Percentiles rank a stretch among this genome's conserved stretches.
Conservation (phyloP, 1,140 invertebrate genomes). For the Vanessa tameamea region DNA sequence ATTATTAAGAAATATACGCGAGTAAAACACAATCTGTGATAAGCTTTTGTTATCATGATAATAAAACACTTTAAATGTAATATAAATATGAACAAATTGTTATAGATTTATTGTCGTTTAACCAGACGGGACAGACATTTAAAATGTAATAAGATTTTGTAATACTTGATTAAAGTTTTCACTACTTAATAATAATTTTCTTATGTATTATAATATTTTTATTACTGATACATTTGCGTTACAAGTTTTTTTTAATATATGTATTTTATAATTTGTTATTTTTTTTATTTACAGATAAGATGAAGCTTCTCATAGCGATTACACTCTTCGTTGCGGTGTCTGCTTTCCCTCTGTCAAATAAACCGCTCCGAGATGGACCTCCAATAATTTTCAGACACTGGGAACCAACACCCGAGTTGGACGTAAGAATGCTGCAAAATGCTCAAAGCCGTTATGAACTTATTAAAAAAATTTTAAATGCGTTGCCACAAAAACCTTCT, state of each 20-base stretch:
- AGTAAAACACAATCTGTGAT: conserved; percentile 13
- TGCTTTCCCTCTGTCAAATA: conserved; percentile 41
- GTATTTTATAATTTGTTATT: background rate
- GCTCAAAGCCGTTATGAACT: background rate
- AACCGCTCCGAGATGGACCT: background rate
- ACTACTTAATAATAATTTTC: no score
- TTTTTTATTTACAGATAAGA: conserved; percentile 51
- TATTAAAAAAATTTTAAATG: background rate
- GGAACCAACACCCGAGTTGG: background rate
- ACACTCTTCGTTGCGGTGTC: conserved; percentile 50
- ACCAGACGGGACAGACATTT: background rate
- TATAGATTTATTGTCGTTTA: background rate
- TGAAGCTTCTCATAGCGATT: conserved; percentile 59
- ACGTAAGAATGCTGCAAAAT: background rate
- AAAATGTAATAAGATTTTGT: no score
- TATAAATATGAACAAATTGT: conserved; percentile 8
- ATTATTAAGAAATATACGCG: conserved; percentile 19
- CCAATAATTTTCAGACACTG: background rate
- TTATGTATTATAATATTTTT: background rate
- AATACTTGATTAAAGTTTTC: no score
- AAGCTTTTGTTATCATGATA: conserved; percentile 15
- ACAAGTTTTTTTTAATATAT: background rate
- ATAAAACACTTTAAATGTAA: conserved; percentile 8
- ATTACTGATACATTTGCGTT: background rate
- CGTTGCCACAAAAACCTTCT: background rate